A percentile compares a stretch with the other conserved stretches of the same genome.
Conservation (phyloP, 2,888 invertebrate species). For the Mythimna pallens region DNA sequence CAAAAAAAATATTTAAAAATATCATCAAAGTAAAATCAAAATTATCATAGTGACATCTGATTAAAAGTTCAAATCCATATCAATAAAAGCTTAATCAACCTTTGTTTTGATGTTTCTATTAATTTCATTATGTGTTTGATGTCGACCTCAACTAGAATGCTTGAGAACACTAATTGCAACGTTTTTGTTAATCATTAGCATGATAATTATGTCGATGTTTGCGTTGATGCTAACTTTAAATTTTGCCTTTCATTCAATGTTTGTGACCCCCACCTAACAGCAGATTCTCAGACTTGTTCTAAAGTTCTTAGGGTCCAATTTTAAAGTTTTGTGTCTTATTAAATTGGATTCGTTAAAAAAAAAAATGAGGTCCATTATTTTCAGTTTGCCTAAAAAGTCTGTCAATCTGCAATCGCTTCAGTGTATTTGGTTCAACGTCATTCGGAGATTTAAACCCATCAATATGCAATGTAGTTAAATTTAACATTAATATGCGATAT, state of each 20-base stretch:
- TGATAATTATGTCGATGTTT: conserved; percentile 72
- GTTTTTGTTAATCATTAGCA: conserved; percentile 71
- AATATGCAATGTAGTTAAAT: conserved; percentile 38
- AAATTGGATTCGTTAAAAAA: not conserved
- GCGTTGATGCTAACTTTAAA: conserved; percentile 65
- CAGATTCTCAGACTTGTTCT: conserved; percentile 56
- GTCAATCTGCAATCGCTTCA: conserved; percentile 60
- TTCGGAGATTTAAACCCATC: conserved; percentile 61
- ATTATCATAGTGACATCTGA: not conserved
- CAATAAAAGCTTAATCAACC: conserved; percentile 15
- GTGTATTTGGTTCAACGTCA: conserved; percentile 63
- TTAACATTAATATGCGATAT: conserved; percentile 47
- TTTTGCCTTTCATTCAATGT: conserved; percentile 59
- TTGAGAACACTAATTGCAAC: conserved; percentile 64
- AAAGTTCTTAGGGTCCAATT: not conserved
- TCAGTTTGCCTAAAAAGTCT: conserved; percentile 30
- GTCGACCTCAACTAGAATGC: conserved; percentile 61
- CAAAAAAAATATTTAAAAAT: not conserved
- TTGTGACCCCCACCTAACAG: conserved; percentile 49
- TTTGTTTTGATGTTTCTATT: conserved; percentile 26
- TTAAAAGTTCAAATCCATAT: conserved; percentile 3
- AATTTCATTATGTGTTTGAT: conserved; percentile 58
- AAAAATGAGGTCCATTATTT: not conserved
- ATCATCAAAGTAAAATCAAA: conserved; percentile 1
- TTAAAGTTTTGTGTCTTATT: not conserved